These are phyloP conservation scores for Itoplectis maculator DNA, from an alignment of 2,888 invertebrate species.

Conservation along the genomic window DNA sequence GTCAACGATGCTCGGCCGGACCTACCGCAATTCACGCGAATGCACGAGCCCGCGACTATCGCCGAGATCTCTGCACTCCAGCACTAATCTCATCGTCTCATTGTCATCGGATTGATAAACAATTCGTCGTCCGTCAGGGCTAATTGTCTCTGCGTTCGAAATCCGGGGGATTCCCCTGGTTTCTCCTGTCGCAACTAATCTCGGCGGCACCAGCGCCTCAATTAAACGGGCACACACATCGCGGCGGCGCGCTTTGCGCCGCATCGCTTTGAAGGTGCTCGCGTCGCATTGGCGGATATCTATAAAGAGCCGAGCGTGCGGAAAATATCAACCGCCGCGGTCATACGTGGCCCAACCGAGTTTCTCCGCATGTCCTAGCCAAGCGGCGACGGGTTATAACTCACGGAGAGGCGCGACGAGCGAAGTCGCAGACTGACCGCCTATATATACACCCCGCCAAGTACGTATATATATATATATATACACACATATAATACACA, in stretches of 20 bases:
- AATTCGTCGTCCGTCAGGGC: background rate
- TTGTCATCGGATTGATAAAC: background rate
- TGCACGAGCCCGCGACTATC: no score
- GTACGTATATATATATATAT: no score
- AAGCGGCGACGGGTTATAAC: constrained; percentile 14
- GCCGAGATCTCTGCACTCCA: no score
- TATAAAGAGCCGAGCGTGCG: constrained; percentile 64
- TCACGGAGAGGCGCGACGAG: constrained; percentile 16
- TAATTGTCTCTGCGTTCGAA: background rate
- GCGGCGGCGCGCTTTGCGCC: constrained; percentile 33
- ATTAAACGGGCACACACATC: constrained; percentile 30
- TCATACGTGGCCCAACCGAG: constrained; percentile 84
- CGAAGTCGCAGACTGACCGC: constrained; percentile 23
- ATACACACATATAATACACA: background rate
- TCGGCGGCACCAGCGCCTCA: background rate
- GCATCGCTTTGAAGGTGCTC: constrained; percentile 65
- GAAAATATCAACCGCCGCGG: constrained; percentile 66
- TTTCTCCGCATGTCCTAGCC: constrained; percentile 79
- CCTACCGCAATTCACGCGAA: no score
- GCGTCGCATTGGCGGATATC: constrained; percentile 67
- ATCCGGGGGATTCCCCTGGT: background rate
- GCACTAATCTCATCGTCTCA: no score
- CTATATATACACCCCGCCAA: background rate
- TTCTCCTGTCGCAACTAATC: background rate
- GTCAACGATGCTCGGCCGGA: no score